Percentiles rank a stretch among this genome's conserved stretches.
Evolutionary conservation across 2,888 invertebrate genomes (phyloP).

Genomic region (Lepidocyrtinus sp.): DNA sequence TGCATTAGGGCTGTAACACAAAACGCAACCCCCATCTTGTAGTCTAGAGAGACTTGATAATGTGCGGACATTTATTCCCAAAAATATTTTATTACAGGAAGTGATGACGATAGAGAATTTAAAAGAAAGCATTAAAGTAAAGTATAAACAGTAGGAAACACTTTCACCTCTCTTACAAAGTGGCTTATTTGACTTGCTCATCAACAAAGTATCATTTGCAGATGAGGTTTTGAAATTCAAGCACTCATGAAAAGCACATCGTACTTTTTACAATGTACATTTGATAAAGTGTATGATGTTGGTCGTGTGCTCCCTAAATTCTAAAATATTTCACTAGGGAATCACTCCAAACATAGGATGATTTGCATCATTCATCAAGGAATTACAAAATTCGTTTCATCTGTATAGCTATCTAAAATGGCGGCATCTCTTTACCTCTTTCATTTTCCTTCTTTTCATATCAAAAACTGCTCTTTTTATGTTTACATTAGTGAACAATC

Average conservation of each 20-base stretch:
- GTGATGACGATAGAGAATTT: slow-evolving; percentile 2
- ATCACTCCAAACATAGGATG: slow-evolving; percentile 48
- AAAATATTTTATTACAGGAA: slow-evolving; percentile 16
- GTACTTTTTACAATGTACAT: too few species aligned
- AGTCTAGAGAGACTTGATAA: background rate
- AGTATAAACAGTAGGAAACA: slow-evolving; percentile 10
- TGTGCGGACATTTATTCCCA: background rate
- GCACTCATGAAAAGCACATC: too few species aligned
- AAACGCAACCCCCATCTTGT: background rate
- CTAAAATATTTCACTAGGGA: slow-evolving; percentile 48
- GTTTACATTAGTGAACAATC: background rate
- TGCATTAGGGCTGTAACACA: too few species aligned
- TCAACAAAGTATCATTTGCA: too few species aligned
- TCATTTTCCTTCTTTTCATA: background rate
- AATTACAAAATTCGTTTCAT: slow-evolving; percentile 69
- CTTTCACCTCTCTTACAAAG: background rate
- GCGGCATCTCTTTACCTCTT: slow-evolving; percentile 40
- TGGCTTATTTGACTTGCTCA: background rate
- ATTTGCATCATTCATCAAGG: slow-evolving; percentile 69
- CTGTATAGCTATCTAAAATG: slow-evolving; percentile 60
- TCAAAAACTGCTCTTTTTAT: background rate
- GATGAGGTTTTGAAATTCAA: too few species aligned
- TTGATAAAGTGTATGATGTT: too few species aligned
- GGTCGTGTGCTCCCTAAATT: slow-evolving; percentile 16
- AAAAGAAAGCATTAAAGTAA: background rate